Evolutionary conservation across 2,797 vertebrate genomes (phyloP), one percentile per base, ranked within the genome.

Genomic region (Takifugu rubripes): DNA sequence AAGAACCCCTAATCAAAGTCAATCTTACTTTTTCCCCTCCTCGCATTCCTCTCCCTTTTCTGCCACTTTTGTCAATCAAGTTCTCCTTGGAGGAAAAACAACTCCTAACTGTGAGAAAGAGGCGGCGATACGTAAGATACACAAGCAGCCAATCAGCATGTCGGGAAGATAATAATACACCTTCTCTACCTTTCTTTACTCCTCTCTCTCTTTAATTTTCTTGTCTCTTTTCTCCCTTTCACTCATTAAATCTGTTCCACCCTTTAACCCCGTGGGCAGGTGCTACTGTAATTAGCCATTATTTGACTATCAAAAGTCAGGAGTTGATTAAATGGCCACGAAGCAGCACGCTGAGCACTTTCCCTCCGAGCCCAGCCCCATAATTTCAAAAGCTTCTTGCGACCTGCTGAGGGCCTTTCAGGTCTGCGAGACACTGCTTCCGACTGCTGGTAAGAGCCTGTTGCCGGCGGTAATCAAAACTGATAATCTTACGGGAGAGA

Each of bases 201-300:
- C 55, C 52, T 50, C 53, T 21, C 53, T 68, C 61, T 45, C 65
- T 70, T 78, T 74, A 56, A 74, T 72, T 81, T 84, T 79, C 75
- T 77, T 72, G 72, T 82, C 79, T 67, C 62, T 60, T 54, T 66
- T 48, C 62, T 61, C 61, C 49, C 64, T 66, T 77, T 74, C 91
- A 85, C 90, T 92, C 92, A 93, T 94, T 94, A 94, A 94, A 92
- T 93, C 88, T 89, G 89, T 92, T 93, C 93, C 87, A 83, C 90
- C 88, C 91, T 93, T 91, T 92, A 93, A 94, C 93, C 92, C 87
- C 84, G 93, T 92, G 93, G 95, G 95, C 96, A 98, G 96, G 96
- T 98, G 95, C 94, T 93, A 95, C 94, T 95, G 94, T 98, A 98
- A 98, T 98, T 98, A 98, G 94, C 95, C 95, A 95, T 98, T 98